Evolutionary conservation across 2,888 invertebrate species (phyloP).

Genomic region (Eupeodes latifasciatus): DNA sequence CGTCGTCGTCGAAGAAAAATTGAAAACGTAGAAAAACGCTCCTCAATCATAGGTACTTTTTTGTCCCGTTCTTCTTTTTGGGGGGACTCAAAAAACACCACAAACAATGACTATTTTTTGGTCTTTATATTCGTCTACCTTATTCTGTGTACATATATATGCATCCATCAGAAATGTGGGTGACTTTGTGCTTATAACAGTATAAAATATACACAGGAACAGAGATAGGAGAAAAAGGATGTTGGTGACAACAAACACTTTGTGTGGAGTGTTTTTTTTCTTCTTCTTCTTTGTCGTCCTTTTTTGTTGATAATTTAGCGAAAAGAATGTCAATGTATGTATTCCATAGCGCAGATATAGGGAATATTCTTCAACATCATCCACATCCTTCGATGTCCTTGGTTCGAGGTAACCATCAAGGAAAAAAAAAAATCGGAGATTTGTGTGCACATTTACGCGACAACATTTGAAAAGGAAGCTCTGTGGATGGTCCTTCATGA

Average conservation of each 20-base stretch:
- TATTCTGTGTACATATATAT: conserved; percentile 1
- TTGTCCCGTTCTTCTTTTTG: not conserved
- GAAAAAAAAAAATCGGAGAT: not conserved
- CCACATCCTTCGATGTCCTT: conserved; percentile 37
- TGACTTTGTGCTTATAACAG: conserved; percentile 14
- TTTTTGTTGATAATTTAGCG: not conserved
- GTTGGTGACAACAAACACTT: conserved; percentile 44
- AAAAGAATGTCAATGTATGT: not conserved
- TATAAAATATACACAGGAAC: conserved; percentile 34
- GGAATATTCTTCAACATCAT: conserved; percentile 24
- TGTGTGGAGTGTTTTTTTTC: not conserved
- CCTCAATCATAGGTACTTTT: conserved; percentile 45
- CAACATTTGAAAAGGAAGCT: conserved; percentile 49
- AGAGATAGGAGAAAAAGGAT: conserved; percentile 27
- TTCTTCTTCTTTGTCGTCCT: too few species aligned
- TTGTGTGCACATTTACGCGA: conserved; percentile 59
- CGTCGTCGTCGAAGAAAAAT: conserved; percentile 7
- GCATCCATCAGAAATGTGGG: conserved; percentile 22
- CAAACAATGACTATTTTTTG: conserved; percentile 39
- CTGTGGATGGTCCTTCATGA: conserved; percentile 44
- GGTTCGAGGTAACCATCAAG: conserved; percentile 44
- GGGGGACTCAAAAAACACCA: conserved; percentile 13
- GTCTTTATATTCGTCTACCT: not conserved
- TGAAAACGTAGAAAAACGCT: conserved; percentile 35
- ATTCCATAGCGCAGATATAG: not conserved